These are phyloP conservation scores for Ceratina australensis DNA, from an alignment of 1,140 invertebrate species.

Conservation along the genomic window DNA sequence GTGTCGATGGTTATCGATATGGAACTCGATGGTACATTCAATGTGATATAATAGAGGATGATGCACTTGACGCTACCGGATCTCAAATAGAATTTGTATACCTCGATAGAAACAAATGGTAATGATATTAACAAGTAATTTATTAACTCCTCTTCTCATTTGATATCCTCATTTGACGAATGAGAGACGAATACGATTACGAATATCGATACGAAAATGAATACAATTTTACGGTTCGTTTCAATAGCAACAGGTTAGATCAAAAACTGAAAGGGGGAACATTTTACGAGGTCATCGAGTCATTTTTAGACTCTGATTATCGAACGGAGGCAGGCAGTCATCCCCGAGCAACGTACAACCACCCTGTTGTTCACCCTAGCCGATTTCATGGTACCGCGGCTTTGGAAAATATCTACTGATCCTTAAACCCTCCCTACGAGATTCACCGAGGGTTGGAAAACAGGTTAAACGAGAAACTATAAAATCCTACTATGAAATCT, in stretches of 20 bases:
- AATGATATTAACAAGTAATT: no score
- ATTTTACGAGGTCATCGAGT: not conserved
- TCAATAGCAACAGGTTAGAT: conserved; percentile 25
- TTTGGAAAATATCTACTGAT: conserved; percentile 8
- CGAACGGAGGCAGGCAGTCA: not conserved
- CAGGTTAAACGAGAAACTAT: conserved; percentile 8
- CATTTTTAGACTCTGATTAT: conserved; percentile 31
- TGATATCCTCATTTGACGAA: no score
- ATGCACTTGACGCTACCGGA: no score
- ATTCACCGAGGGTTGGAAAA: not conserved
- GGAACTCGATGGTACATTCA: not conserved
- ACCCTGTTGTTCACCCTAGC: conserved; percentile 6
- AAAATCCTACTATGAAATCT: not conserved
- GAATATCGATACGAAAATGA: no score
- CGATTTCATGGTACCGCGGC: not conserved
- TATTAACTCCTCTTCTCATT: no score
- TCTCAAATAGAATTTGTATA: no score
- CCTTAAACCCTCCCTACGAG: conserved; percentile 5
- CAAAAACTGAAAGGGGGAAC: not conserved
- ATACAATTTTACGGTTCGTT: no score
- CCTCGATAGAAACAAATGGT: no score
- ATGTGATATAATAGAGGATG: not conserved
- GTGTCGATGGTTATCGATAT: conserved; percentile 6
- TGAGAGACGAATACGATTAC: no score
- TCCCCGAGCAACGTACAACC: conserved; percentile 4